Percentiles rank a stretch among this genome's conserved stretches.
These are phyloP conservation scores for Perizoma affinitatum DNA, from an alignment of 2,888 invertebrate genomes.

Conservation along the genomic window DNA sequence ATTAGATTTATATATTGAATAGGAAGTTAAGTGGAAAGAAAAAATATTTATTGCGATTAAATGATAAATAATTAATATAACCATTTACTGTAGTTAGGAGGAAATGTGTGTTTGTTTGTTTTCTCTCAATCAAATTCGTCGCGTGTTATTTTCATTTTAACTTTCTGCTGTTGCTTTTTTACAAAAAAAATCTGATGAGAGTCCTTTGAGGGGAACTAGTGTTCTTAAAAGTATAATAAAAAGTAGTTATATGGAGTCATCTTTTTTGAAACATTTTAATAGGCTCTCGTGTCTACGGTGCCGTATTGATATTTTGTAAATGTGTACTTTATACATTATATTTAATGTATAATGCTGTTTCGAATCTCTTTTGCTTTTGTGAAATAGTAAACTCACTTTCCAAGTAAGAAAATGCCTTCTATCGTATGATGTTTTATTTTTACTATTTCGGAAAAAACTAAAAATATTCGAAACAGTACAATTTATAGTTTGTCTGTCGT, in stretches of 20 bases:
- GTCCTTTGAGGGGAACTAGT: conserved; percentile 48
- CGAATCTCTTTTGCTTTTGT: conserved; percentile 28
- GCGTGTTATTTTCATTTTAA: conserved; percentile 26
- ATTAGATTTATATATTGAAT: conserved; percentile 79
- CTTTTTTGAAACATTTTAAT: conserved; percentile 80
- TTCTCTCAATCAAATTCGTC: conserved; percentile 39
- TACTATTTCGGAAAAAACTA: conserved; percentile 26
- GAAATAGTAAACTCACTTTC: conserved; percentile 17
- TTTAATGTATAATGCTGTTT: conserved; percentile 55
- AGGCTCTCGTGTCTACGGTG: conserved; percentile 50
- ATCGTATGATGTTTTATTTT: conserved; percentile 17
- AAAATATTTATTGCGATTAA: conserved; percentile 81
- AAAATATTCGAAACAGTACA: conserved; percentile 35
- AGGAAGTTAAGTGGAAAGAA: conserved; percentile 72
- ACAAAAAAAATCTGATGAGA: conserved; percentile 37
- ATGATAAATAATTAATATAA: conserved; percentile 69
- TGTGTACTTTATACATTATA: conserved; percentile 81
- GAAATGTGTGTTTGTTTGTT: conserved; percentile 37
- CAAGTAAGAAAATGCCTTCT: conserved; percentile 25
- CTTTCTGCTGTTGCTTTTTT: conserved; percentile 41
- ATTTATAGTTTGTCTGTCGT: conserved; percentile 61
- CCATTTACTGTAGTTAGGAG: conserved; percentile 76
- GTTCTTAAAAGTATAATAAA: conserved; percentile 49
- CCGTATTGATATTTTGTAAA: conserved; percentile 74
- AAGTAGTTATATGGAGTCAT: conserved; percentile 45